Percentiles rank a stretch among this genome's conserved stretches.
These are phyloP conservation scores for Koerneria pararmatus DNA, from an alignment of 2,888 invertebrate genomes.

Conservation along the genomic window DNA sequence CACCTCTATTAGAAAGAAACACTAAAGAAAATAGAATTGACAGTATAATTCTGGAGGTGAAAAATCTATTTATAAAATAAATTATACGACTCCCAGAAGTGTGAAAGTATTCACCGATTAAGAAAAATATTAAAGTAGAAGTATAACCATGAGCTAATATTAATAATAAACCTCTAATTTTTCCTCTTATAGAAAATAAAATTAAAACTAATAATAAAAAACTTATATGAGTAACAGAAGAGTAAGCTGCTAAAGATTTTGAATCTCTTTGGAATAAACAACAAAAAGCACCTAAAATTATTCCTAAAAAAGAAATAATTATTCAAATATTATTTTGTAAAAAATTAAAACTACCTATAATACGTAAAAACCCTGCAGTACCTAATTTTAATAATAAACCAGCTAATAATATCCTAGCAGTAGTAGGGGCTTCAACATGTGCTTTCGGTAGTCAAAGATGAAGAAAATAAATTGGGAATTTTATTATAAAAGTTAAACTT, in stretches of 20 bases:
- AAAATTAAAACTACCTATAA: slow-evolving; percentile 40
- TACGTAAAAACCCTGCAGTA: slow-evolving; percentile 44
- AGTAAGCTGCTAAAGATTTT: slow-evolving; percentile 43
- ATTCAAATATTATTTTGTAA: slow-evolving; percentile 38
- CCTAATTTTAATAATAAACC: slow-evolving; percentile 45
- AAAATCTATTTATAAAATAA: slow-evolving; percentile 43
- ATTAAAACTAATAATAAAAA: slow-evolving; percentile 35
- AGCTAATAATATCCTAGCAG: slow-evolving; percentile 46
- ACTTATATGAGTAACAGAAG: slow-evolving; percentile 39
- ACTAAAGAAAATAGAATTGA: slow-evolving; percentile 37
- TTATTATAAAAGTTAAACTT: slow-evolving; percentile 38
- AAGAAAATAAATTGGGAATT: slow-evolving; percentile 64
- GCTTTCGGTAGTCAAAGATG: slow-evolving; percentile 63
- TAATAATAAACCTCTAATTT: slow-evolving; percentile 35
- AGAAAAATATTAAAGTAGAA: slow-evolving; percentile 40
- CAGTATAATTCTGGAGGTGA: slow-evolving; percentile 38
- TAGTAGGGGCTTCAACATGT: slow-evolving; percentile 49
- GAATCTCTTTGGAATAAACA: slow-evolving; percentile 45
- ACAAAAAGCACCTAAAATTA: slow-evolving; percentile 40
- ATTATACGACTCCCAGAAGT: slow-evolving; percentile 36
- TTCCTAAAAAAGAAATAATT: slow-evolving; percentile 38
- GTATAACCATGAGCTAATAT: slow-evolving; percentile 42
- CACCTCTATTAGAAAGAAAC: slow-evolving; percentile 41
- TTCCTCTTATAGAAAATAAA: slow-evolving; percentile 35
- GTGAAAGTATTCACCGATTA: slow-evolving; percentile 41